Conservation (phyloP, 2,113 vertebrate genomes). For the Pseudorhombus dupliciocellatus region DNA sequence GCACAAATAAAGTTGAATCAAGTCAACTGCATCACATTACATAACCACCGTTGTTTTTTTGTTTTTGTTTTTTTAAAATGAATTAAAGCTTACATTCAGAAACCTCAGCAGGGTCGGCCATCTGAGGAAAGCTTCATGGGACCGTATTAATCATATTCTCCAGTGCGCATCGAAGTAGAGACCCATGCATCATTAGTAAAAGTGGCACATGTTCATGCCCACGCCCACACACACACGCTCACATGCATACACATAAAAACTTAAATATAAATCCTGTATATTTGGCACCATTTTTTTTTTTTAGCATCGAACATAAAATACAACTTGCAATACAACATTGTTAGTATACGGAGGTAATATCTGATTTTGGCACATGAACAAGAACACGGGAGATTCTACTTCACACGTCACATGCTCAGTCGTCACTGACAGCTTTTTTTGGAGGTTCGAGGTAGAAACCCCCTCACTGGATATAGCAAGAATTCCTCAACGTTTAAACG, state of each 20-base stretch:
- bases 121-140: slow-evolving; percentile 43
- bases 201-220: slow-evolving; percentile 5
- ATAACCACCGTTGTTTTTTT: slow-evolving; percentile 39
- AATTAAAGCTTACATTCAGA: slow-evolving; percentile 75
- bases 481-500: slow-evolving; percentile 32
- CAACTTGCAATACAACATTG: slow-evolving; percentile 60
- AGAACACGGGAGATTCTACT: slow-evolving; percentile 48
- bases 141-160: slow-evolving; percentile 11
- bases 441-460: slow-evolving; percentile 41
- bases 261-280: slow-evolving; percentile 56
- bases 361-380: slow-evolving; percentile 70
- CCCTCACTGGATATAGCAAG: slow-evolving; percentile 7
- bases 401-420: slow-evolving; percentile 52
- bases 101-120: slow-evolving; percentile 40
- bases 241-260: slow-evolving; percentile 9
- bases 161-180: slow-evolving; percentile 26
- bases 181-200: slow-evolving; percentile 52
- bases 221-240: slow-evolving; percentile 9
- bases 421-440: slow-evolving; percentile 27
- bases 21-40: slow-evolving; percentile 61
- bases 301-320: slow-evolving; percentile 74
- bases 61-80: slow-evolving; percentile 1
- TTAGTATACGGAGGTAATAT: slow-evolving; percentile 70
- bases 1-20: slow-evolving; percentile 66
- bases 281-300: slow-evolving; percentile 76